Evolutionary conservation across 2,888 invertebrate species (phyloP).

Genomic region (Spilosoma lubricipeda): DNA sequence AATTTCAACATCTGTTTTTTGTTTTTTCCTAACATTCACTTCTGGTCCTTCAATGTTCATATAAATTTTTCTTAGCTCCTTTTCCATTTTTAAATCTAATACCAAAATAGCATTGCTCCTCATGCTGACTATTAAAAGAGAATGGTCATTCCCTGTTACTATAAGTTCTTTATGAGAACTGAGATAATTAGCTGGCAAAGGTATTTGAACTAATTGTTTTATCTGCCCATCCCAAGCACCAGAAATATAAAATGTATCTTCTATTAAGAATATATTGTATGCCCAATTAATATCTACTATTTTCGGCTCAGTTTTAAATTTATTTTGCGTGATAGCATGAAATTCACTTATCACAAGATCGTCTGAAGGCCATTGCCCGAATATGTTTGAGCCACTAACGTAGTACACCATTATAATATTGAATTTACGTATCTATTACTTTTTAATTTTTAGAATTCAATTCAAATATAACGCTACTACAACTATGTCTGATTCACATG

Average conservation of each 20-base stretch:
- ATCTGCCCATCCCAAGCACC: slow-evolving; percentile 68
- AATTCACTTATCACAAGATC: slow-evolving; percentile 61
- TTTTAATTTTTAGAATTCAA: not conserved
- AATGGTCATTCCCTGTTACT: slow-evolving; percentile 72
- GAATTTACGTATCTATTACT: not conserved
- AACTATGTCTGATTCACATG: not conserved
- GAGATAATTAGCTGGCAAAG: slow-evolving; percentile 57
- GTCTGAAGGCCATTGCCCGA: slow-evolving; percentile 74
- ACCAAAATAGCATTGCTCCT: slow-evolving; percentile 60
- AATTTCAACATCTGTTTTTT: slow-evolving; percentile 53
- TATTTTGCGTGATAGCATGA: slow-evolving; percentile 39
- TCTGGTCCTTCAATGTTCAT: slow-evolving; percentile 59
- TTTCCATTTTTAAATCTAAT: slow-evolving; percentile 59
- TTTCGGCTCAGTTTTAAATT: slow-evolving; percentile 47
- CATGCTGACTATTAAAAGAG: slow-evolving; percentile 59
- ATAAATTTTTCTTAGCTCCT: slow-evolving; percentile 55
- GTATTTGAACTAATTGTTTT: slow-evolving; percentile 58
- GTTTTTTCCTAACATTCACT: slow-evolving; percentile 53
- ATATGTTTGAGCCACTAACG: slow-evolving; percentile 76
- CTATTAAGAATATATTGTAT: slow-evolving; percentile 70
- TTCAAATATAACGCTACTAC: not conserved
- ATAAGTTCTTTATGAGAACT: slow-evolving; percentile 47
- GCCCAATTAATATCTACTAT: slow-evolving; percentile 73
- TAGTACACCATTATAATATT: slow-evolving; percentile 54
- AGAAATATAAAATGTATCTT: slow-evolving; percentile 62